These are phyloP conservation scores for Dreissena polymorpha DNA, from an alignment of 1,140 invertebrate species.

Conservation along the genomic window DNA sequence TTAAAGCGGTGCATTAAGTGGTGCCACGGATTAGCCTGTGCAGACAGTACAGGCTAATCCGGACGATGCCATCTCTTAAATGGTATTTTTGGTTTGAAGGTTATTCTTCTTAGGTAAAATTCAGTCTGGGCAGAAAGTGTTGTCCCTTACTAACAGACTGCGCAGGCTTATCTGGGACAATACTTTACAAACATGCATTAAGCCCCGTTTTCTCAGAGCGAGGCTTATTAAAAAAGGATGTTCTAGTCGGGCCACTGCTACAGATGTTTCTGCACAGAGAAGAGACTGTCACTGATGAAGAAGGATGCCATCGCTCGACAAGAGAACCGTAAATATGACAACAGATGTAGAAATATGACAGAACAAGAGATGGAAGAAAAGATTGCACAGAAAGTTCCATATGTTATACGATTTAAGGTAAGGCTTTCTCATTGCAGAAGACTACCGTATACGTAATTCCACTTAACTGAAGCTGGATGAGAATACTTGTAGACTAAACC, in stretches of 20 bases:
- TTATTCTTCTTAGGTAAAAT: not conserved
- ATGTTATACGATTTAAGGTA: constrained; percentile 93
- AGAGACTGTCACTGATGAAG: constrained; percentile 90
- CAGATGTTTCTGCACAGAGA: constrained; percentile 93
- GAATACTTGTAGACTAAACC: not conserved
- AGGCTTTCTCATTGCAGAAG: constrained; percentile 6
- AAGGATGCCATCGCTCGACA: constrained; percentile 88
- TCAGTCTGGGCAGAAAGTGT: too few species aligned
- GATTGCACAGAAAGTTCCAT: constrained; percentile 83
- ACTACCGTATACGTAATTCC: not conserved
- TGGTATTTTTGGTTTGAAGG: not conserved
- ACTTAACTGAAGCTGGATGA: too few species aligned
- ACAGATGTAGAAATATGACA: constrained; percentile 90
- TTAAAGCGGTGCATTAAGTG: too few species aligned
- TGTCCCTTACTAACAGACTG: too few species aligned
- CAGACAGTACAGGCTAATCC: too few species aligned
- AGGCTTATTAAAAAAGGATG: not conserved
- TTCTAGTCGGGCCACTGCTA: constrained; percentile 89
- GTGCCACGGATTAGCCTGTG: too few species aligned
- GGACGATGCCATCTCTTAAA: too few species aligned
- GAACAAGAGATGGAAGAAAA: constrained; percentile 85
- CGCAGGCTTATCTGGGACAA: too few species aligned
- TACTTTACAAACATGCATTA: too few species aligned
- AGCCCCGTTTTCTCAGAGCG: not conserved
- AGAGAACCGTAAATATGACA: constrained; percentile 94